A percentile compares a stretch with the other conserved stretches of the same genome.
These are phyloP conservation scores for Zaprionus kolodkinae DNA, from an alignment of 1,140 invertebrate species.

Conservation along the genomic window DNA sequence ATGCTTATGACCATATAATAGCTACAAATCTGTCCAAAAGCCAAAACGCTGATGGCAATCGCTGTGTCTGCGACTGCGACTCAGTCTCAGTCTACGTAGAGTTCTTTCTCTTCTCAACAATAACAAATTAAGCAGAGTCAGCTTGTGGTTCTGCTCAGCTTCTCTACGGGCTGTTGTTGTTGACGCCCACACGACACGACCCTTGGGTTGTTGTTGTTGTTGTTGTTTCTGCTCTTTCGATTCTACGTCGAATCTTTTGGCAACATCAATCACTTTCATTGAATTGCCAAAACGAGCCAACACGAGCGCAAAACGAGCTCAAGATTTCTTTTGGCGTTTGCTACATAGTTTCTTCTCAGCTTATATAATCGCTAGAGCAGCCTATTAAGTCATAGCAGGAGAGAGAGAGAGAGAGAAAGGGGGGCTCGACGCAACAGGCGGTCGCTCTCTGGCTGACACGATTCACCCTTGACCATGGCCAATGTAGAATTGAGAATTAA, in stretches of 20 bases:
- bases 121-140: constrained; percentile 30
- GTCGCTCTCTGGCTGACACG: constrained; percentile 14
- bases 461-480: constrained; percentile 47
- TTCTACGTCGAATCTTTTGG: constrained; percentile 52
- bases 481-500: not conserved
- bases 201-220: constrained; percentile 35
- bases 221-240: not conserved
- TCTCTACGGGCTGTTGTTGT: constrained; percentile 2
- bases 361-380: constrained; percentile 32
- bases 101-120: constrained; percentile 8
- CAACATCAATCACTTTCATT: constrained; percentile 82
- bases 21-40: constrained; percentile 69
- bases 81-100: not conserved
- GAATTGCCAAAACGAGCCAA: constrained; percentile 63
- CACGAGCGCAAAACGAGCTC: constrained; percentile 6
- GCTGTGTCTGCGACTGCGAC: too few relatives aligned
- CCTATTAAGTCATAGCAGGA: constrained; percentile 65
- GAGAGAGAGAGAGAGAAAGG: constrained; percentile 2
- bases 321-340: constrained; percentile 4
- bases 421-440: constrained; percentile 30
- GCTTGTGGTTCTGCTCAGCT: not conserved
- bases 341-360: not conserved
- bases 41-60: constrained; percentile 54
- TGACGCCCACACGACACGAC: constrained; percentile 50
- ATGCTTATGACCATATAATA: constrained; percentile 65